phyloP scores from a whole-genome alignment of 1,140 invertebrate genomes.

The Monomorium pharaonis region DNA sequence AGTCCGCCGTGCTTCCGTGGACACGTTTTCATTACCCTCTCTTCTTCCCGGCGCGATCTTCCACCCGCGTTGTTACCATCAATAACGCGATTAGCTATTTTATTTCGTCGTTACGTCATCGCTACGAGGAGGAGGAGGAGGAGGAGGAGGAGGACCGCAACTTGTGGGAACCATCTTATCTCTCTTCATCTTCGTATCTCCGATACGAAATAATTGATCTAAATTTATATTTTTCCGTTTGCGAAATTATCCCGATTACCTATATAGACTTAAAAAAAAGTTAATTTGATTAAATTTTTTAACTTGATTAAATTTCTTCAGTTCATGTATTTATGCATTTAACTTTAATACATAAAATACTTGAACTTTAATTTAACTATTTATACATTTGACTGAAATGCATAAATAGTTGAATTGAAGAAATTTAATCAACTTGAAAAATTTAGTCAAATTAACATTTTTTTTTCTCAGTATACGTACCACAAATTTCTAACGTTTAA shows the following conservation, averaged over 20 bases:
- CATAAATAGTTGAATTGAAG: too few relatives aligned
- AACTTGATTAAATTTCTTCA: too few relatives aligned
- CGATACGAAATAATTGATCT: background rate
- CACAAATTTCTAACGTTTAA: background rate
- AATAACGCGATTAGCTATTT: conserved; percentile 15
- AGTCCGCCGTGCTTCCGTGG: conserved; percentile 68
- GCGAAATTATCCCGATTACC: background rate
- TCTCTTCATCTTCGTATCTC: background rate
- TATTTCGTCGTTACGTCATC: background rate
- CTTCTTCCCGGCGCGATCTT: background rate
- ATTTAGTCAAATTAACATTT: too few relatives aligned
- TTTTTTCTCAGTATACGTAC: too few relatives aligned
- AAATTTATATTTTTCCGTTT: background rate
- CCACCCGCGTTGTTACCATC: conserved; percentile 2
- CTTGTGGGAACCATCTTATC: background rate
- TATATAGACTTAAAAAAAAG: too few relatives aligned
- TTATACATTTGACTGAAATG: too few relatives aligned
- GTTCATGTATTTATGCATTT: too few relatives aligned
- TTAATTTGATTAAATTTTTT: too few relatives aligned
- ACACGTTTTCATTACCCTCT: conserved; percentile 40
- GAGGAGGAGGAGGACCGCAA: background rate
- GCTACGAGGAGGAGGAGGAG: background rate
- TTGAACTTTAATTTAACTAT: too few relatives aligned
- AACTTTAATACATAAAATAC: too few relatives aligned
- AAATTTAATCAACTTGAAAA: too few relatives aligned